Conservation (phyloP, 35 echinoderm and acorn worm genomes). For the Holothuria glaberrima region DNA sequence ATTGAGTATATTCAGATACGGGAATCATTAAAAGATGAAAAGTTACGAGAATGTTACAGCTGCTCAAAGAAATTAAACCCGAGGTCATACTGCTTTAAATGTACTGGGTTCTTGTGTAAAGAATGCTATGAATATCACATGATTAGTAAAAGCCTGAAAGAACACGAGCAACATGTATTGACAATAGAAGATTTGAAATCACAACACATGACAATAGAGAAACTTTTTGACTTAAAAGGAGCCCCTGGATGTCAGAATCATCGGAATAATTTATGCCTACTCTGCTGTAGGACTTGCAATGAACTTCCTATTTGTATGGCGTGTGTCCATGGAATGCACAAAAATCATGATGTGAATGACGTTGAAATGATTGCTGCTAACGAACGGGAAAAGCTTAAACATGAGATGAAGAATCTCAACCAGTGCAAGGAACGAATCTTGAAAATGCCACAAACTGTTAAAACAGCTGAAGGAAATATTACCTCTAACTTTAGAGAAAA, state of each 20-base stretch:
- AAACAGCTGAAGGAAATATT: too few species aligned
- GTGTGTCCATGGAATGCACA: too few species aligned
- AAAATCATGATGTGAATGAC: neutral
- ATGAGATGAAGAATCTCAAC: too few species aligned
- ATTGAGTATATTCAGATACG: neutral
- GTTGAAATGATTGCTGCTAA: neutral
- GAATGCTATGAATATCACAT: neutral
- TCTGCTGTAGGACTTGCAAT: too few species aligned
- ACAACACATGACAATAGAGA: neutral
- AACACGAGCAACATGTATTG: neutral
- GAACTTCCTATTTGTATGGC: too few species aligned
- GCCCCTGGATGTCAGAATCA: neutral
- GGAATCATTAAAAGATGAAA: neutral
- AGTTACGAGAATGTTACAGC: neutral
- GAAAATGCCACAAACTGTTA: too few species aligned
- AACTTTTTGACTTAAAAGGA: neutral
- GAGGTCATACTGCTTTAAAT: neutral
- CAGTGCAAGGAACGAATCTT: too few species aligned
- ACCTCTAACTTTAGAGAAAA: too few species aligned
- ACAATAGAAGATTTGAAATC: neutral
- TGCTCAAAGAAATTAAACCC: neutral
- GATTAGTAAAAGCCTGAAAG: neutral
- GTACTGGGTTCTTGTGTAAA: too few species aligned
- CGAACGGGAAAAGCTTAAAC: too few species aligned
- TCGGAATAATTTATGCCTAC: neutral